phyloP scores from a whole-genome alignment of 2,888 invertebrate species.

The Lasioglossum morio region DNA sequence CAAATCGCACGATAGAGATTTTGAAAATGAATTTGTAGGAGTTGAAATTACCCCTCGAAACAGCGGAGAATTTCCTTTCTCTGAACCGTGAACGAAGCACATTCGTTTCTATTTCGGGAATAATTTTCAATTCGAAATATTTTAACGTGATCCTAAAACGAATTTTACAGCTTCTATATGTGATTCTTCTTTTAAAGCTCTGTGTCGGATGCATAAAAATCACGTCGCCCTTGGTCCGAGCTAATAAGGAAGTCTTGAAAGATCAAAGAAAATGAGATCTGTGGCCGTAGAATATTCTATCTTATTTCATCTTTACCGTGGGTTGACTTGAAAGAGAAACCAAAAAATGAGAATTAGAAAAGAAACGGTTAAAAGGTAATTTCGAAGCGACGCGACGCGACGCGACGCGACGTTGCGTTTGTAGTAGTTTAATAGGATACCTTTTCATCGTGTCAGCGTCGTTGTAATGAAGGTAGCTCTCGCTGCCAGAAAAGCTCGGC shows the following conservation, averaged over 20 bases:
- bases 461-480: slow-evolving; percentile 95
- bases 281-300: neutral
- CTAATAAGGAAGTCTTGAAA: neutral
- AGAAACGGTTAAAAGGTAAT: no score
- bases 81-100: no score
- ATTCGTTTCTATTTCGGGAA: neutral
- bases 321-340: no score
- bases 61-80: neutral
- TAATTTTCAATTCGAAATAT: neutral
- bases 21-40: no score
- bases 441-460: slow-evolving; percentile 94
- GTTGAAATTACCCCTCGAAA: neutral
- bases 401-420: no score
- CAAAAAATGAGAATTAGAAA: no score
- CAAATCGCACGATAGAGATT: no score
- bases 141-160: neutral
- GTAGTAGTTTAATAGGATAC: slow-evolving; percentile 80
- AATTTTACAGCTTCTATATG: neutral
- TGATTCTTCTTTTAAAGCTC: neutral
- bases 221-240: neutral
- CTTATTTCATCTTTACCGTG: neutral
- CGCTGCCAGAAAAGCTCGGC: slow-evolving; percentile 93
- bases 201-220: neutral
- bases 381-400: no score
- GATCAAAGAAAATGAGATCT: neutral